Evolutionary conservation across 2,797 vertebrate species (phyloP).

Genomic region (Otolemur crassicaudatus): DNA sequence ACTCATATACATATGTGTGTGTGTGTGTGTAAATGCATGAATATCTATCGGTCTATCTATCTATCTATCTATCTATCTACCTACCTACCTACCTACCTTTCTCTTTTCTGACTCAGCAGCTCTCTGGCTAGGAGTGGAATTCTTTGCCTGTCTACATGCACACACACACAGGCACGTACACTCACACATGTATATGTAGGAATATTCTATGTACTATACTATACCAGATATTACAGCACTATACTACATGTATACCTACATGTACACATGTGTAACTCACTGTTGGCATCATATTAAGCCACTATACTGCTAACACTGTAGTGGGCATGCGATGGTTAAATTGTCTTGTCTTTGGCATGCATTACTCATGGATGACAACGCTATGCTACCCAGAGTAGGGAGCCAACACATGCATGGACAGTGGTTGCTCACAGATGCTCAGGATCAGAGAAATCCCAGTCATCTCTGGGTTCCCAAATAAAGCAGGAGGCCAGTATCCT

Average conservation of each 20-base stretch:
- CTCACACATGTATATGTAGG: not conserved
- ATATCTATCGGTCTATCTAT: too few relatives aligned
- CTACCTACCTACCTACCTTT: not conserved
- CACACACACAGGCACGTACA: not conserved
- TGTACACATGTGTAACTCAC: not conserved
- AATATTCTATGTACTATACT: too few relatives aligned
- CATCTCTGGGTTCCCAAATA: not conserved
- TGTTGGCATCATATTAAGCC: not conserved
- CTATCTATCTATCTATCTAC: not conserved
- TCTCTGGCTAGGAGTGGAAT: not conserved
- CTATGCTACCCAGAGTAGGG: not conserved
- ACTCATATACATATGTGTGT: not conserved
- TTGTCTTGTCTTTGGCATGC: rapidly evolving
- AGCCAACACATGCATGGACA: too few relatives aligned
- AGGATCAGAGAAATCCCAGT: not conserved
- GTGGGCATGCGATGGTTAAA: not conserved
- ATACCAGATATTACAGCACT: not conserved
- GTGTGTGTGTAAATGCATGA: not conserved
- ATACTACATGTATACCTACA: not conserved
- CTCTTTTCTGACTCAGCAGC: not conserved
- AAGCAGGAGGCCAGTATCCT: not conserved
- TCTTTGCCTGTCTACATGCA: not conserved
- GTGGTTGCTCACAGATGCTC: not conserved
- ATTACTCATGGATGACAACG: not conserved
- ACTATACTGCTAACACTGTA: rapidly evolving